A percentile compares a stretch with the other conserved stretches of the same genome.
These are phyloP conservation scores for Harmothoe impar DNA, from an alignment of 2,888 invertebrate species.

Conservation along the genomic window DNA sequence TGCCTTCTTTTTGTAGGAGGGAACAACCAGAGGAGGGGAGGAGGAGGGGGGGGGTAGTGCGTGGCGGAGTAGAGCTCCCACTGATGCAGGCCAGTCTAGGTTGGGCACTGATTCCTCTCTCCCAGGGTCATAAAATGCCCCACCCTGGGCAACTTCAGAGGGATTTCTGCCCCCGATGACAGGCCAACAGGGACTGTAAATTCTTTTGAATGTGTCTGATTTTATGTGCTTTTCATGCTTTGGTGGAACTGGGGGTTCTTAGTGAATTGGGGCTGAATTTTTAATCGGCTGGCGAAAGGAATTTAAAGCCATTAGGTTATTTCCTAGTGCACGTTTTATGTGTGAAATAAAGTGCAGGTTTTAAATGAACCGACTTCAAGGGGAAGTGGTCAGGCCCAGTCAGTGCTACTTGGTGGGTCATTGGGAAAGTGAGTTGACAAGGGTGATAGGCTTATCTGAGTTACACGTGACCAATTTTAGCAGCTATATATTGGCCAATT, in stretches of 20 bases:
- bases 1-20: neutral
- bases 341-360: neutral
- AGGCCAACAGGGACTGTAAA: neutral
- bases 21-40: no score
- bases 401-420: neutral
- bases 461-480: neutral
- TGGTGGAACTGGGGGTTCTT: neutral
- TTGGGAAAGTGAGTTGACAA: neutral
- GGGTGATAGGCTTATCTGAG: neutral
- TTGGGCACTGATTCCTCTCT: neutral
- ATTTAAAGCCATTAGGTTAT: neutral
- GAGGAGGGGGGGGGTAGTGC: no score
- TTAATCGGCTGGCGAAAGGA: neutral
- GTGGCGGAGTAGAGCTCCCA: no score
- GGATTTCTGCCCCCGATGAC: neutral
- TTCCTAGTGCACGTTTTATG: constrained; percentile 9
- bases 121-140: neutral
- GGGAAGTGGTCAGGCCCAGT: neutral
- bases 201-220: constrained; percentile 13
- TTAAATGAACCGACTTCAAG: neutral
- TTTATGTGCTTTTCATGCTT: constrained; percentile 31
- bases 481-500: no score
- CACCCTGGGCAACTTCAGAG: neutral
- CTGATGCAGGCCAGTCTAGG: no score
- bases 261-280: neutral